Conservation (phyloP, 2,888 invertebrate species). For the Drosophila helvetica region DNA sequence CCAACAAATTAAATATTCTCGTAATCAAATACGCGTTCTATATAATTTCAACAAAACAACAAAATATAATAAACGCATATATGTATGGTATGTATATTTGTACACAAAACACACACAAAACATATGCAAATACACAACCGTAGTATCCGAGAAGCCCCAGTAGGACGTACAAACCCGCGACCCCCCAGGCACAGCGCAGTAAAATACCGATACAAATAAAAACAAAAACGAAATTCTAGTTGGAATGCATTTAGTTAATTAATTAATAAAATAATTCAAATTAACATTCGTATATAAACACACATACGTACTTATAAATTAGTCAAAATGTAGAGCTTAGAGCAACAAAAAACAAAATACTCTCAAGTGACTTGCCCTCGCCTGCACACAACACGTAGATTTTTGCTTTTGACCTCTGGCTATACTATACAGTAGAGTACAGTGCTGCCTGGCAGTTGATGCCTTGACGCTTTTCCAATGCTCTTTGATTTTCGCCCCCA, state of each 20-base stretch:
- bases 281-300: conserved; percentile 47
- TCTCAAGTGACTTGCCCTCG: not conserved
- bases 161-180: conserved; percentile 42
- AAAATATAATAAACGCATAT: conserved; percentile 56
- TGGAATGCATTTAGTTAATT: conserved; percentile 76
- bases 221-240: conserved; percentile 52
- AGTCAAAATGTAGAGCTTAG: conserved; percentile 4
- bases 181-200: conserved; percentile 13
- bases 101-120: conserved; percentile 51
- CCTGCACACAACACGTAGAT: conserved; percentile 36
- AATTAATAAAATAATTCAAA: conserved; percentile 61
- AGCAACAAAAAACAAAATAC: not conserved
- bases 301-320: conserved; percentile 21
- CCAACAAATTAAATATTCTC: conserved; percentile 20
- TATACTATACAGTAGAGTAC: conserved; percentile 10
- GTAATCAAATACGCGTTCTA: conserved; percentile 30
- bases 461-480: conserved; percentile 25
- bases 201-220: conserved; percentile 30
- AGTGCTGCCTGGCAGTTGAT: conserved; percentile 37
- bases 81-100: conserved; percentile 81
- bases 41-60: conserved; percentile 32
- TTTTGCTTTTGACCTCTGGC: conserved; percentile 23
- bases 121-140: conserved; percentile 32
- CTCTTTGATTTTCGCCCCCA: conserved; percentile 30
- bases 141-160: conserved; percentile 75